Conservation (phyloP, 1,140 invertebrate genomes). For the Acromyrmex echinatior region DNA sequence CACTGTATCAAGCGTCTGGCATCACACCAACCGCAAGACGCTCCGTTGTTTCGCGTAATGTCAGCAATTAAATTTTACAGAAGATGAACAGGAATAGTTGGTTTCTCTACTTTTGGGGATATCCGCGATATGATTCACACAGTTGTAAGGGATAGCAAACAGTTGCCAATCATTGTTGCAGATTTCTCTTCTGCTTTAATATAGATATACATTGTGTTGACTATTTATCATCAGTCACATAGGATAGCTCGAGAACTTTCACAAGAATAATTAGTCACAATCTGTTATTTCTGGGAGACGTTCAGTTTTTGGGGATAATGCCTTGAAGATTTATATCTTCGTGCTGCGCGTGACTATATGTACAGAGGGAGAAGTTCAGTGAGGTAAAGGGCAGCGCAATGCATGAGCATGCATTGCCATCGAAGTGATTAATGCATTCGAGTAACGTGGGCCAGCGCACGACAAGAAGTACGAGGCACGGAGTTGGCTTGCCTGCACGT, state of each 20-base stretch:
- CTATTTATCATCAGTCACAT: slow-evolving; percentile 1
- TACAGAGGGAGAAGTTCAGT: slow-evolving; percentile 18
- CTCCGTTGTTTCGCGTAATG: slow-evolving; percentile 76
- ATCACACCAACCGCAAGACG: slow-evolving; percentile 75
- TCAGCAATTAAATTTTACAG: slow-evolving; percentile 80
- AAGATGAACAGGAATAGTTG: slow-evolving; percentile 66
- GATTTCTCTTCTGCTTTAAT: background rate
- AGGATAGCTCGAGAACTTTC: background rate
- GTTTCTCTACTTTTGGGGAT: slow-evolving; percentile 31
- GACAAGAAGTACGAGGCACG: slow-evolving; percentile 78
- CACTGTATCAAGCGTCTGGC: slow-evolving; percentile 75
- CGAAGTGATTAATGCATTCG: slow-evolving; percentile 79
- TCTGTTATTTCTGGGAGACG: background rate
- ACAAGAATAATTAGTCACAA: slow-evolving; percentile 12
- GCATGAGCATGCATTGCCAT: slow-evolving; percentile 64
- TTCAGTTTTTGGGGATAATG: slow-evolving; percentile 36
- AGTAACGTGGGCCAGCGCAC: slow-evolving; percentile 76
- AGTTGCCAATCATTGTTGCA: background rate
- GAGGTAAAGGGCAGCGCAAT: slow-evolving; percentile 62
- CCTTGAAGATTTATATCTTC: slow-evolving; percentile 55
- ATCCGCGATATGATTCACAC: background rate
- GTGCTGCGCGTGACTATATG: slow-evolving; percentile 67
- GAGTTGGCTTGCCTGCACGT: slow-evolving; percentile 77
- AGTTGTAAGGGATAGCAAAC: background rate
- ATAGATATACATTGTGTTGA: background rate